A percentile compares a stretch with the other conserved stretches of the same genome.
phyloP scores from a whole-genome alignment of 2,888 invertebrate species.

The Philereme transversata region DNA sequence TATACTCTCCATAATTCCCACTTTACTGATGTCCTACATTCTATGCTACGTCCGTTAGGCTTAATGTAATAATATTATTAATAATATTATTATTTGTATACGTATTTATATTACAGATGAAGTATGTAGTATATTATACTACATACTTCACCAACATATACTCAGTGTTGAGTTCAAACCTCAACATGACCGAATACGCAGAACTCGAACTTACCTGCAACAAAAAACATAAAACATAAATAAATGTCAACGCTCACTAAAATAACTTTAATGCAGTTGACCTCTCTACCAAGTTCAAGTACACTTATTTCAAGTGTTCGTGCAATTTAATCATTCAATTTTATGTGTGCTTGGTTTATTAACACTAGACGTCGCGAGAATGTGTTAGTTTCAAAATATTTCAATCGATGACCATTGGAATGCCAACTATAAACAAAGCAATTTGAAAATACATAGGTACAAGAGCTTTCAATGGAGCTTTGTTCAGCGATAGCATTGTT shows the following conservation, averaged over 20 bases:
- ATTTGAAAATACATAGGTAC: constrained; percentile 37
- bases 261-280: constrained; percentile 43
- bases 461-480: constrained; percentile 42
- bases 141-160: neutral
- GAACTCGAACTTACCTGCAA: constrained; percentile 52
- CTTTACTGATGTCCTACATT: constrained; percentile 27
- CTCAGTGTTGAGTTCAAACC: constrained; percentile 25
- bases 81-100: no score
- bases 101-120: no score
- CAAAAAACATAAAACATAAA: constrained; percentile 46
- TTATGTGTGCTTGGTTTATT: constrained; percentile 50
- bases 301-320: constrained; percentile 26
- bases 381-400: constrained; percentile 46
- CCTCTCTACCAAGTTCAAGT: constrained; percentile 48
- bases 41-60: constrained; percentile 25
- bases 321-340: constrained; percentile 34
- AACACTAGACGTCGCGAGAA: constrained; percentile 48
- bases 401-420: constrained; percentile 50
- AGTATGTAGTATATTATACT: no score
- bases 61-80: no score
- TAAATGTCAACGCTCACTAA: constrained; percentile 41
- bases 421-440: constrained; percentile 65
- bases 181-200: constrained; percentile 25
- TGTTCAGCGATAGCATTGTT: constrained; percentile 37
- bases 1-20: constrained; percentile 30